Base-by-base conservation (phyloP, 2,113 vertebrate species). In the Ageneiosus marmoratus region DNA sequence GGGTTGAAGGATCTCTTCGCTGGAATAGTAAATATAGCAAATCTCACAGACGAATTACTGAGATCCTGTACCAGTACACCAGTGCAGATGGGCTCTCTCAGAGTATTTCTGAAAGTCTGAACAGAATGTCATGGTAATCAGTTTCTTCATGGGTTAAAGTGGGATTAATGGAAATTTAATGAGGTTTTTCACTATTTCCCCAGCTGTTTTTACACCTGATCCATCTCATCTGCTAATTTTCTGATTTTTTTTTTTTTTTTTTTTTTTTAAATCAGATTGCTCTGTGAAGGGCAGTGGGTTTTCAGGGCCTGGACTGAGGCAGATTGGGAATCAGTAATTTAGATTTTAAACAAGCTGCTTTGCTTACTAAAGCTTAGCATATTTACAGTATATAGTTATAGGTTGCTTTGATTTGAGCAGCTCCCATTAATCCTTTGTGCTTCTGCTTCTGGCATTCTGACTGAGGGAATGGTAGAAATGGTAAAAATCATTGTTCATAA, bases 11-110 rank as follows among this genome's bases (percentile, higher is more conserved):
- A 86, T 82, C 80, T 50, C 48, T 48, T 81, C 63, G 37, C 53
- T 62, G 48, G 48, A 69, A 81, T 72, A 81, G 84, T 83, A 83
- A 85, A 87, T 81, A 56, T 48, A 62, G 78, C 81, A 88, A 46
- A 67, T 80, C 80, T 77, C 65, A 20, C 46, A 77, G 83, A 73
- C 69, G 51, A 13, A 77, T 76, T 15, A 72, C 72, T 55, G 82
- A 80, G 81, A 84, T 82, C 74, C 58, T 77, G 67, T 29, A 46
- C 70, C 58, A 80, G 44, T 60, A 27, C 67, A 75, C 63, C 82
- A 82, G 34, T 70, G 29, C 67, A 77, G 67, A 74, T 81, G 73
- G 79, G 56, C 58, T 69, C 56, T 76, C 62, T 63, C 3, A 48
- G 51, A 53, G 72, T 51, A 77, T 77, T 84, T 48, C 67, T 44